Percentiles rank a stretch among this genome's conserved stretches.
Conservation (phyloP, 2,113 vertebrate species). For the Rhodinocichla rosea region DNA sequence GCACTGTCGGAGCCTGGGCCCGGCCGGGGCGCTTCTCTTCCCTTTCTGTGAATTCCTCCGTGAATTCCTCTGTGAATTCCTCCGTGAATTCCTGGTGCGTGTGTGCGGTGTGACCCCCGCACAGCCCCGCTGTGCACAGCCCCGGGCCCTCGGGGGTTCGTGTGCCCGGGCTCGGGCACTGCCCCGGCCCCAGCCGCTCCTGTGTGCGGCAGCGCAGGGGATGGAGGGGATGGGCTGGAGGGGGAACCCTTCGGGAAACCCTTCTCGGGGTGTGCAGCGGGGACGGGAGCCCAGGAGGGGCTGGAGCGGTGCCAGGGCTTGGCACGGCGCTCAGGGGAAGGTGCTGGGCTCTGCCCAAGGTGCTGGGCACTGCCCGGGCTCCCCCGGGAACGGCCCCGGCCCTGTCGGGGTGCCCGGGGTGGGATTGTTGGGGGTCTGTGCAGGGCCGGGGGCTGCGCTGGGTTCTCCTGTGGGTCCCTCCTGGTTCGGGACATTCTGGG, state of each 20-base stretch:
- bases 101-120: too few species aligned
- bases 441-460: accelerated
- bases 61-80: too few species aligned
- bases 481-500: neutral
- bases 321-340: neutral
- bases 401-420: neutral
- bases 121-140: neutral
- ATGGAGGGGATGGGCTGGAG: neutral
- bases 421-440: neutral
- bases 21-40: too few species aligned
- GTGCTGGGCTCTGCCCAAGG: neutral
- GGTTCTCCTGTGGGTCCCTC: neutral
- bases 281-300: neutral
- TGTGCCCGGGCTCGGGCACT: neutral
- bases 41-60: too few species aligned
- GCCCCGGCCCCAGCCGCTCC: neutral
- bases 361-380: neutral
- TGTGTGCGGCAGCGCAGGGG: too few species aligned
- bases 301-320: neutral
- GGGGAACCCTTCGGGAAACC: neutral
- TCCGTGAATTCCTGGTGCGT: too few species aligned
- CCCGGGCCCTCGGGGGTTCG: accelerated
- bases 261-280: neutral
- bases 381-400: neutral
- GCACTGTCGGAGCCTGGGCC: neutral